Conservation (phyloP, 2,888 invertebrate genomes). For the Schizaphis graminum region DNA sequence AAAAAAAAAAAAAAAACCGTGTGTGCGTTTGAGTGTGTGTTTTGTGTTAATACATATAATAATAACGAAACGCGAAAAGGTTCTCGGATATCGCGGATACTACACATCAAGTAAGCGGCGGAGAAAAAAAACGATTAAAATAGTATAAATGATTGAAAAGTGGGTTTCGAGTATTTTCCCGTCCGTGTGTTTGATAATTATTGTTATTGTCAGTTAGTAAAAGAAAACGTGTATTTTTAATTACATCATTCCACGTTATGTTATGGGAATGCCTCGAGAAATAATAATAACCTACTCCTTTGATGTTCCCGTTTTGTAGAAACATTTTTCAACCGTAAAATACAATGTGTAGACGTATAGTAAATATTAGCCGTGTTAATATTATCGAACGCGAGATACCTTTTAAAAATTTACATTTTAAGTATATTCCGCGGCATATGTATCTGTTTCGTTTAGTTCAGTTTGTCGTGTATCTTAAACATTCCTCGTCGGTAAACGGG, state of each 20-base stretch:
- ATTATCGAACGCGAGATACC: slow-evolving; percentile 13
- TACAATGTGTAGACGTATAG: background rate
- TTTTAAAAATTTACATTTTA: slow-evolving; percentile 34
- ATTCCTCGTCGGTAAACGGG: background rate
- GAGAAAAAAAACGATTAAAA: background rate
- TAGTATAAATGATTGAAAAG: slow-evolving; percentile 8
- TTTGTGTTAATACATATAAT: background rate
- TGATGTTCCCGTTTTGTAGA: background rate
- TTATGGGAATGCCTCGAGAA: background rate
- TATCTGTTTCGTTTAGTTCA: background rate
- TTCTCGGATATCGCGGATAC: slow-evolving; percentile 15
- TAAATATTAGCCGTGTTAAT: background rate
- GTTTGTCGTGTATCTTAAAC: slow-evolving; percentile 10
- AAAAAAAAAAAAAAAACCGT: background rate
- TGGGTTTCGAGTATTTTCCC: background rate
- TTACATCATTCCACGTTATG: background rate
- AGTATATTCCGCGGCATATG: background rate
- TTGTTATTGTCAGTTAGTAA: background rate
- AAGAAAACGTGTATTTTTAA: background rate
- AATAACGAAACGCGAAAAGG: slow-evolving; percentile 31
- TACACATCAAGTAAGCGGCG: background rate
- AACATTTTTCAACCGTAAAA: slow-evolving; percentile 5
- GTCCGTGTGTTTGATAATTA: background rate
- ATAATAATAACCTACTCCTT: background rate
- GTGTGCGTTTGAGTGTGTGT: background rate